phyloP scores from a whole-genome alignment of 2,797 vertebrate genomes.

The Cossypha niveicapilla region DNA sequence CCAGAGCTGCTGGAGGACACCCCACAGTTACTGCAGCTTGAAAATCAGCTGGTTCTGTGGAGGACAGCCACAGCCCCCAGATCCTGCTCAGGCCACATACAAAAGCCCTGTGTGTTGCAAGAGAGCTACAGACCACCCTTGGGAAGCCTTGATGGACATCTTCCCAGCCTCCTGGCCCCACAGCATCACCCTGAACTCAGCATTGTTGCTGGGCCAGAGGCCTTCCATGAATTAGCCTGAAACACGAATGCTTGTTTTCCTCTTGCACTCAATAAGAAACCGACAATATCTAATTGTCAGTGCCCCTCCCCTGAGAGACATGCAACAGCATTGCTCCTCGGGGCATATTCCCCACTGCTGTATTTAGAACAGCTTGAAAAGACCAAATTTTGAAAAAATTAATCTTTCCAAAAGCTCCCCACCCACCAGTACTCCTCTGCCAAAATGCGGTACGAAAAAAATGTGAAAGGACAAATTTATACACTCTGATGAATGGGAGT shows the following conservation, averaged over 20 bases:
- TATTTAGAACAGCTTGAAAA: constrained; percentile 58
- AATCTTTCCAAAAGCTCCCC: constrained; percentile 30
- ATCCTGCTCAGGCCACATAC: not conserved
- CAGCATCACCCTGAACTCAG: constrained; percentile 1
- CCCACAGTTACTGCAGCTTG: not conserved
- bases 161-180: not conserved
- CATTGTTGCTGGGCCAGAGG: constrained; percentile 5
- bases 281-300: constrained; percentile 54
- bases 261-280: not conserved
- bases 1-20: not conserved
- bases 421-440: constrained; percentile 20
- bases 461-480: constrained; percentile 7
- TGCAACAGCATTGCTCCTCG: constrained; percentile 31
- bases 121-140: constrained; percentile 2
- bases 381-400: constrained; percentile 9
- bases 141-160: constrained; percentile 11
- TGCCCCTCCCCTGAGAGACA: constrained; percentile 37
- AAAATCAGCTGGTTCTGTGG: not conserved
- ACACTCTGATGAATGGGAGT: not conserved
- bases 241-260: not conserved
- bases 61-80: not conserved
- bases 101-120: constrained; percentile 46
- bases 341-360: constrained; percentile 48
- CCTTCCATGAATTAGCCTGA: constrained; percentile 16
- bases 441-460: constrained; percentile 32